Base-by-base conservation (phyloP, 2,888 invertebrate species). In the Conomelus anceps region DNA sequence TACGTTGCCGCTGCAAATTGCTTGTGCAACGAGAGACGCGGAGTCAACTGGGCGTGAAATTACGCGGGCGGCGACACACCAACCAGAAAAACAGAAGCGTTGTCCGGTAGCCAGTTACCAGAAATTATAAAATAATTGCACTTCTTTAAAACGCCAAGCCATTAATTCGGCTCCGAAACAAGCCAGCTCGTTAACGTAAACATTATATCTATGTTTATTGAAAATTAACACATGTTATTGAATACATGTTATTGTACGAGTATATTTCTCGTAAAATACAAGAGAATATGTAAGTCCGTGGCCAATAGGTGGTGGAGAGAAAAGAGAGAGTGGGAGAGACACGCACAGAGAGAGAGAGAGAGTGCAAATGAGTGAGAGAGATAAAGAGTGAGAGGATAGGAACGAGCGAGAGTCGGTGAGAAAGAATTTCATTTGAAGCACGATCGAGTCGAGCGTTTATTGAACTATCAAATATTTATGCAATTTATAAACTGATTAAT, bases 401-500 rank as follows among this genome's bases (percentile, higher is more conserved):
- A 63, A 63, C 63, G n/a, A 63, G n/a, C 63, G n/a, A 63, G 63
- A 63, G n/a, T n/a, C 20, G n/a, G n/a, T n/a, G n/a, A 63, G 63
- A 6, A n/a, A 20, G 63, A 63, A 63, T 63, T n/a, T 63, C 13
- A 63, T n/a, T 63, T 4, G 63, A 63, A 63, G 4, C n/a, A n/a
- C 63, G 63, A 63, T 63, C 4, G n/a, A n/a, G 63, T n/a, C 3
- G n/a, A 13, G n/a, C 63, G 13, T n/a, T 63, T 63, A 63, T 63
- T 63, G 63, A 63, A 63, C 63, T 20, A 63, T 63, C 63, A 63
- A 63, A 63, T 63, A 63, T 63, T 63, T 63, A 63, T 63, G 63
- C 20, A 63, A 63, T 63, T 63, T 63, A 63, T 87, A 89, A 88
- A 88, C 87, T 89, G 89, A 89, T 90, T 90, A 90, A 88, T 89